Conservation (phyloP, 2,888 invertebrate species). For the Aleiodes testaceus region DNA sequence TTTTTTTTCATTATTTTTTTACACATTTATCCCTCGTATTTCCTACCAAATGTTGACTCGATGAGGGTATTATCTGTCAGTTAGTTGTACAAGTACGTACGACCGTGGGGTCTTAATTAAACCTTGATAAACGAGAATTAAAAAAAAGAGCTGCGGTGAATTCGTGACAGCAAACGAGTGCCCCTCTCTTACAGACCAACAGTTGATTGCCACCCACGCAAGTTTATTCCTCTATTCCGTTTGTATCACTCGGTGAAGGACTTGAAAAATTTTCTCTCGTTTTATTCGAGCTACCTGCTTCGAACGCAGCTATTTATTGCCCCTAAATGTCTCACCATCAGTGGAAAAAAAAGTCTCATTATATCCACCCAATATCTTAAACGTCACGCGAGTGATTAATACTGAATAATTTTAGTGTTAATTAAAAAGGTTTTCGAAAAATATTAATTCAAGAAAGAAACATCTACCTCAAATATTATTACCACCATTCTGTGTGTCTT, state of each 20-base stretch:
- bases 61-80: constrained; percentile 54
- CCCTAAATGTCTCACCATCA: constrained; percentile 28
- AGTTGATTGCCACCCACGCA: constrained; percentile 60
- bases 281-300: constrained; percentile 11
- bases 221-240: constrained; percentile 35
- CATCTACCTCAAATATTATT: not conserved
- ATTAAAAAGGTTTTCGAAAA: no score
- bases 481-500: not conserved
- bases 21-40: constrained; percentile 8
- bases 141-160: constrained; percentile 20
- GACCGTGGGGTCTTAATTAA: constrained; percentile 60
- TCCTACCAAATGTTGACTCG: constrained; percentile 23
- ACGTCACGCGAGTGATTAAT: no score
- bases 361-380: no score
- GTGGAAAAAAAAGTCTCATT: no score
- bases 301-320: constrained; percentile 36
- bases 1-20: not conserved
- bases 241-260: constrained; percentile 30
- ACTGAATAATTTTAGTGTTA: no score
- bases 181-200: constrained; percentile 20
- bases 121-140: constrained; percentile 53
- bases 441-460: no score
- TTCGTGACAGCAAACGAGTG: constrained; percentile 52
- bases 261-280: not conserved
- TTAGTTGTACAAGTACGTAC: constrained; percentile 44